Evolutionary conservation across 2,888 invertebrate genomes (phyloP).

Genomic region (Diaphora mendica): DNA sequence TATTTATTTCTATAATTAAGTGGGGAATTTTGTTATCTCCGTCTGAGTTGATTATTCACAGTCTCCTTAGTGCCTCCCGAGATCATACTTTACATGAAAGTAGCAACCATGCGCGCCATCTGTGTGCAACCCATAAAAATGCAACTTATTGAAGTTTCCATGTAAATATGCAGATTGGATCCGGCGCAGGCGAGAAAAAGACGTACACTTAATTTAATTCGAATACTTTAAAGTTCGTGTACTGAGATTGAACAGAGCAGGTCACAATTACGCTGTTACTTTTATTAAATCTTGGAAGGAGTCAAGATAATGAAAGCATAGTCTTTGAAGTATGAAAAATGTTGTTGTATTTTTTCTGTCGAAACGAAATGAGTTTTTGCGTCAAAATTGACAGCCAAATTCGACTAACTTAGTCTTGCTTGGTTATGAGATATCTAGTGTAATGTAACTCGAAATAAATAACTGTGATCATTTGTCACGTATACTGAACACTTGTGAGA

Average conservation of each 20-base stretch:
- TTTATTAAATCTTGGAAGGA: constrained; percentile 16
- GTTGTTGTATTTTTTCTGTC: not conserved
- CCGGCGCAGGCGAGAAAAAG: constrained; percentile 38
- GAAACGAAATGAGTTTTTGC: not conserved
- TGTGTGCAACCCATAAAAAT: constrained; percentile 37
- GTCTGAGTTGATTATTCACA: not conserved
- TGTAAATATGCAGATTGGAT: constrained; percentile 52
- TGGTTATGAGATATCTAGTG: not conserved
- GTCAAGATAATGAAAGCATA: constrained; percentile 1
- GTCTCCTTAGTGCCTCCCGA: not conserved
- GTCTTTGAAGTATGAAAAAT: not conserved
- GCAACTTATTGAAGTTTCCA: constrained; percentile 48
- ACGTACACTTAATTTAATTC: constrained; percentile 48
- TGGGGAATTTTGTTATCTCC: not conserved
- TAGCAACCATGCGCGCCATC: constrained; percentile 32
- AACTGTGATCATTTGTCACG: not conserved
- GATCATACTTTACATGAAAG: constrained; percentile 1
- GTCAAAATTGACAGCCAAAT: not conserved
- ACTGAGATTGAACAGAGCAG: not conserved
- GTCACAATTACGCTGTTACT: constrained; percentile 15
- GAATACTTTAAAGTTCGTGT: constrained; percentile 45
- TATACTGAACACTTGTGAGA: not conserved
- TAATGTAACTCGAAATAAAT: not conserved
- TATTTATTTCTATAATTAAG: not conserved
- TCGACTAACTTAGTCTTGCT: not conserved